Conservation (phyloP, 1,140 invertebrate species). For the Hylyphantes graminicola region DNA sequence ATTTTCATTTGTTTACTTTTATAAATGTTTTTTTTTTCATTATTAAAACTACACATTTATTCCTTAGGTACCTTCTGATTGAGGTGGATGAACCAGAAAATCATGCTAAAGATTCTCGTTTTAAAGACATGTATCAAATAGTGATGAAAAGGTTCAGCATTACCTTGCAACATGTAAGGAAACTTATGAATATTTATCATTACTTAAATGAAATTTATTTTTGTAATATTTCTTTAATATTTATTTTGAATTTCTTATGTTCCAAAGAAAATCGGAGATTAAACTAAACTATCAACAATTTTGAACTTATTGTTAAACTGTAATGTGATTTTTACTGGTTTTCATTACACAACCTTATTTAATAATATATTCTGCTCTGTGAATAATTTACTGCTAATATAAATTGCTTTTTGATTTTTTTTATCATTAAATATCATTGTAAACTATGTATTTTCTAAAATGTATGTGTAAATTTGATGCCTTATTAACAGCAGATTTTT, state of each 20-base stretch:
- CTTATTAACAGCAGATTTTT: neutral
- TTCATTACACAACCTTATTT: no score
- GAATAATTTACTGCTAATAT: neutral
- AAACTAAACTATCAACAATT: neutral
- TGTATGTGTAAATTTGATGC: neutral
- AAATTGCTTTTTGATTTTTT: neutral
- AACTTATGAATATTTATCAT: neutral
- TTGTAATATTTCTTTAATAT: neutral
- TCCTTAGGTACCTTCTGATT: constrained; percentile 81
- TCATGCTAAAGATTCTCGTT: constrained; percentile 77
- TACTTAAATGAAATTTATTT: neutral
- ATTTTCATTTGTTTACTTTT: neutral
- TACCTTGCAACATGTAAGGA: constrained; percentile 68
- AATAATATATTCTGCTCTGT: neutral
- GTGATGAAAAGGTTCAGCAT: constrained; percentile 87
- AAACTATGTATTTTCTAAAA: no score
- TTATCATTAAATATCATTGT: neutral
- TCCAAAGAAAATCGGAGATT: neutral
- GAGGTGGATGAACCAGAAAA: constrained; percentile 81
- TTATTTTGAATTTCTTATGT: neutral
- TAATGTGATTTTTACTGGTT: no score
- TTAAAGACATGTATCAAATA: constrained; percentile 85
- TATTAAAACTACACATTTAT: neutral
- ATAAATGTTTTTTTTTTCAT: neutral
- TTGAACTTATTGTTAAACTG: no score